Percentiles rank a stretch among this genome's conserved stretches.
These are phyloP conservation scores for Drosophila rubida DNA, from an alignment of 2,888 invertebrate species.

Conservation along the genomic window DNA sequence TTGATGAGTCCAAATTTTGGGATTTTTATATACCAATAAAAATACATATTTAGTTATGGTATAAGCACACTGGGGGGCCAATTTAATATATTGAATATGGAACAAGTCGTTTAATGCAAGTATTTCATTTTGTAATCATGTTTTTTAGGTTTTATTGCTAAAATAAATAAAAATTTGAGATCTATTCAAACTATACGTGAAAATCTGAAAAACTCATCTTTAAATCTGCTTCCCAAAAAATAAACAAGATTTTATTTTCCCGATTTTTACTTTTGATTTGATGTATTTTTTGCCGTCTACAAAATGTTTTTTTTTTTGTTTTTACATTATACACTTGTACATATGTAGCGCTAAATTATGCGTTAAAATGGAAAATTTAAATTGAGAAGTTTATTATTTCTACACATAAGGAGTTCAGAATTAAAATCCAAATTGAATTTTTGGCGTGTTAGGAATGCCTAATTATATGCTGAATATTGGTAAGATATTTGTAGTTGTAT, in stretches of 20 bases:
- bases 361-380: constrained; percentile 30
- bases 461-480: constrained; percentile 55
- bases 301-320: constrained; percentile 39
- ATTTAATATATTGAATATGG: no score
- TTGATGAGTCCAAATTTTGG: no score
- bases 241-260: neutral
- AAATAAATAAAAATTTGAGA: no score
- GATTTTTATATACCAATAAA: no score
- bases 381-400: constrained; percentile 12
- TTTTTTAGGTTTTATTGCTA: no score
- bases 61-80: no score
- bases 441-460: constrained; percentile 71
- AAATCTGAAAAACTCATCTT: no score
- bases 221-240: no score
- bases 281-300: constrained; percentile 41
- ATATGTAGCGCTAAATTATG: constrained; percentile 45
- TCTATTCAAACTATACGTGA: no score
- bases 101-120: no score
- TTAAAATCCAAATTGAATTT: constrained; percentile 47
- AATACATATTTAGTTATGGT: no score
- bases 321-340: constrained; percentile 49
- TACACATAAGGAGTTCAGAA: constrained; percentile 25
- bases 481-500: constrained; percentile 34
- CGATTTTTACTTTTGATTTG: constrained; percentile 55
- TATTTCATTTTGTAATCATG: no score